Percentiles rank a stretch among this genome's conserved stretches.
Evolutionary conservation across 37 sponge, comb jelly and placozoan genomes (phyloP).

Genomic region (Halisarca cf. caerulea): DNA sequence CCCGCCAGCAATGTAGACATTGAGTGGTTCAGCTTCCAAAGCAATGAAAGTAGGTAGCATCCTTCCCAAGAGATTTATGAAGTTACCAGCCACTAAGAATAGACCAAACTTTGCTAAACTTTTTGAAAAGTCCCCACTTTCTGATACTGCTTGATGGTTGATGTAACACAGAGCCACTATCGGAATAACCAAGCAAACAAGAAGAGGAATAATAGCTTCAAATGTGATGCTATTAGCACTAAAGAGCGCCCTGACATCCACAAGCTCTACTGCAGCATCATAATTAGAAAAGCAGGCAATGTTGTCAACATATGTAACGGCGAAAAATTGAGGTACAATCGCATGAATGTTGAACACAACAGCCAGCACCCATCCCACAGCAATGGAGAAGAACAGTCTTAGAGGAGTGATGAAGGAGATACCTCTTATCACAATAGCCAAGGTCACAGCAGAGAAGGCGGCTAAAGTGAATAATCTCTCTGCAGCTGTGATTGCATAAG

Average conservation of each 20-base stretch:
- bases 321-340: background rate
- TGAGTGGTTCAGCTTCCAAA: background rate
- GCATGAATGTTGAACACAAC: background rate
- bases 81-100: background rate
- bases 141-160: background rate
- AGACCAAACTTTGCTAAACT: background rate
- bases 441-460: background rate
- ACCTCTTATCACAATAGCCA: background rate
- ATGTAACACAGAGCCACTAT: conserved; percentile 7
- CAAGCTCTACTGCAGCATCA: background rate
- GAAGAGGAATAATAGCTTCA: background rate
- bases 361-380: background rate
- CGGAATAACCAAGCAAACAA: background rate
- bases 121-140: background rate
- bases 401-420: background rate
- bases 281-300: background rate
- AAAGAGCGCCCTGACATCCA: background rate
- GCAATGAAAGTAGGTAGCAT: background rate
- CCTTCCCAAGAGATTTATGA: conserved; percentile 3
- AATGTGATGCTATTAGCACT: background rate
- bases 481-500: background rate
- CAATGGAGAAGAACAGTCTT: background rate
- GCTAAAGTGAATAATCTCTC: background rate
- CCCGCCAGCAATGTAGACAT: background rate
- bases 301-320: background rate